Conservation (phyloP, 2,113 vertebrate genomes). For the Psilopsiagon aymara region DNA sequence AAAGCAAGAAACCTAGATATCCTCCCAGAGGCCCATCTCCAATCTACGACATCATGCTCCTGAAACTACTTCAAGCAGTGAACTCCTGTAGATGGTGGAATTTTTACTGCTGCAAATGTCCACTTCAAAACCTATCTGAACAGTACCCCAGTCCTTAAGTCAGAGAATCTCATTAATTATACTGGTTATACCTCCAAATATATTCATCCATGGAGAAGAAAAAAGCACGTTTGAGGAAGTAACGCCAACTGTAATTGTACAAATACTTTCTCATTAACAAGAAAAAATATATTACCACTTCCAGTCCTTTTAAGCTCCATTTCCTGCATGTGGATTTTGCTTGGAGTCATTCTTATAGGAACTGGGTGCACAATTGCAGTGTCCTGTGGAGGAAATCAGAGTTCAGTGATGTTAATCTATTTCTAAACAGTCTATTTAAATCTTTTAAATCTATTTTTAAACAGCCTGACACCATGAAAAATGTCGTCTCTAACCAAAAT, state of each 20-base stretch:
- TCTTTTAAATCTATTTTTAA: background rate
- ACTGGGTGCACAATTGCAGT: conserved; percentile 98
- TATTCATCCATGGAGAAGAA: background rate
- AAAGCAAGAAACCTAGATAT: background rate
- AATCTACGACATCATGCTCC: background rate
- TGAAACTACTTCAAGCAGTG: background rate
- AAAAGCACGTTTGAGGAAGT: background rate
- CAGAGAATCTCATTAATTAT: background rate
- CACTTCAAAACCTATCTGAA: background rate
- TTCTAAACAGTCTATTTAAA: background rate
- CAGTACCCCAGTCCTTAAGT: background rate
- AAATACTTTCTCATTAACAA: background rate
- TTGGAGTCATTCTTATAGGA: conserved; percentile 98
- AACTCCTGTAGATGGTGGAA: background rate
- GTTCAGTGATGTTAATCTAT: background rate
- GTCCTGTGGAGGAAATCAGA: conserved; percentile 79
- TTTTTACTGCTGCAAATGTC: background rate
- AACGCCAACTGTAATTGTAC: background rate
- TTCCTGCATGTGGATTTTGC: conserved; percentile 99
- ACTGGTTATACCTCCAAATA: background rate
- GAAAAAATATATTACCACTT: conserved; percentile 82
- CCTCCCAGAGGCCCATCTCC: background rate
- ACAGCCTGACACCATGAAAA: background rate
- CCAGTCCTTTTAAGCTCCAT: conserved; percentile 97
- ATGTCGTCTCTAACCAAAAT: background rate